Conservation (phyloP, 1,140 invertebrate genomes). For the Cepaea nemoralis region DNA sequence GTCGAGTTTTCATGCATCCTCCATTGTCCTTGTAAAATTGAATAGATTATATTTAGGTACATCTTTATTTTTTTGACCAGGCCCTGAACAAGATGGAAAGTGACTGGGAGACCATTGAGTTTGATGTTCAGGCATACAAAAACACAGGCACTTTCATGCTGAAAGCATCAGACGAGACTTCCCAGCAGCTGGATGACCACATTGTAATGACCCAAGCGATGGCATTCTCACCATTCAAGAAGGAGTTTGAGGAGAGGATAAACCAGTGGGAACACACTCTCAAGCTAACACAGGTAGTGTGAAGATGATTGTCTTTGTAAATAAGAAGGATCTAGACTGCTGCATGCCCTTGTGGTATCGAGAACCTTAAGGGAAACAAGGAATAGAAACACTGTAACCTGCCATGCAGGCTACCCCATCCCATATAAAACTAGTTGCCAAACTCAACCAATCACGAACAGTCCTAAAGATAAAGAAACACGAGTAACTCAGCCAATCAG, state of each 20-base stretch:
- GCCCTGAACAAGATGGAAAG: slow-evolving; percentile 73
- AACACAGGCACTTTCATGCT: slow-evolving; percentile 82
- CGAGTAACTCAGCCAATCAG: no score
- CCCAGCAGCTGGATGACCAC: slow-evolving; percentile 82
- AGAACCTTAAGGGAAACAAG: no score
- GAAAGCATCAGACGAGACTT: slow-evolving; percentile 80
- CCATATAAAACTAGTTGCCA: no score
- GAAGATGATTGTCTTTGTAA: no score
- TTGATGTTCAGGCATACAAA: slow-evolving; percentile 81
- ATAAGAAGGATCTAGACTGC: background rate
- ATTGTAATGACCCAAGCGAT: slow-evolving; percentile 81
- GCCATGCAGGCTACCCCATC: no score
- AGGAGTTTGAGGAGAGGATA: slow-evolving; percentile 81
- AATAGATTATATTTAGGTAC: no score
- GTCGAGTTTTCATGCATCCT: no score
- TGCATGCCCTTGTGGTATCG: no score
- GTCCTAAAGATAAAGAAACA: no score
- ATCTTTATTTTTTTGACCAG: slow-evolving; percentile 50
- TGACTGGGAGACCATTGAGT: slow-evolving; percentile 71
- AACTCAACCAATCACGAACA: no score
- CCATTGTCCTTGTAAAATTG: no score
- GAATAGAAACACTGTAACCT: no score
- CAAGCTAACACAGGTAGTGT: slow-evolving; percentile 74
- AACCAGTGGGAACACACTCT: slow-evolving; percentile 78
- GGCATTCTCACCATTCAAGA: slow-evolving; percentile 83